Evolutionary conservation across 2,888 invertebrate genomes (phyloP).

Genomic region (Melikaiella ostensackeni): DNA sequence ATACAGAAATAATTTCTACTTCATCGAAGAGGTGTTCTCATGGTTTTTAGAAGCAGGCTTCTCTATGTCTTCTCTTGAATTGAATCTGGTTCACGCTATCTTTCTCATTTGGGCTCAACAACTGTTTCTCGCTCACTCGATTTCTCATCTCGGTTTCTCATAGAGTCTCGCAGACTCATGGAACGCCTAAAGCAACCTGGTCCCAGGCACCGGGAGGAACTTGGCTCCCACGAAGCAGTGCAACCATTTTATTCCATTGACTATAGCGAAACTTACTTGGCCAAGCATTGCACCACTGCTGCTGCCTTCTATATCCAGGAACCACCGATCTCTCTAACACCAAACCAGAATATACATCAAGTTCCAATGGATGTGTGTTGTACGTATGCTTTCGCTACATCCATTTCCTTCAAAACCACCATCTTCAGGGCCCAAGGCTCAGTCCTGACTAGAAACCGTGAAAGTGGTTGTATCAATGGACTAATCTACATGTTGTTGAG

Average conservation of each 20-base stretch:
- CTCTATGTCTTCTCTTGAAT: slow-evolving; percentile 44
- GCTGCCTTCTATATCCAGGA: slow-evolving; percentile 34
- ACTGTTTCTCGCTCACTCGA: slow-evolving; percentile 51
- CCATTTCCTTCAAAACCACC: slow-evolving; percentile 15
- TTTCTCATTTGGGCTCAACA: slow-evolving; percentile 1
- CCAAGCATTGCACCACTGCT: slow-evolving; percentile 30
- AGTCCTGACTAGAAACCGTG: slow-evolving; percentile 19
- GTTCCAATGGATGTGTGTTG: slow-evolving; percentile 45
- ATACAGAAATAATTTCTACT: slow-evolving; percentile 58
- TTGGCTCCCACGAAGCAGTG: slow-evolving; percentile 62
- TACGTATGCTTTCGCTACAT: slow-evolving; percentile 32
- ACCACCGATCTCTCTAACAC: slow-evolving; percentile 33
- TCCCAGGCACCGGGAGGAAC: slow-evolving; percentile 62
- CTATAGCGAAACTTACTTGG: slow-evolving; percentile 69
- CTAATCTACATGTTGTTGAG: slow-evolving; percentile 29
- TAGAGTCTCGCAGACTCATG: slow-evolving; percentile 55
- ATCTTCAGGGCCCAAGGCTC: slow-evolving; percentile 28
- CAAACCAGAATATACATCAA: slow-evolving; percentile 43
- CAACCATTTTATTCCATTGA: slow-evolving; percentile 71
- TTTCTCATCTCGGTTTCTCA: slow-evolving; percentile 60
- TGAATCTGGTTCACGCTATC: slow-evolving; percentile 40
- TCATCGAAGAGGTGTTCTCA: slow-evolving; percentile 54
- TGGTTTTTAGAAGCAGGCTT: slow-evolving; percentile 45
- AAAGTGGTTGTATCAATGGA: slow-evolving; percentile 14
- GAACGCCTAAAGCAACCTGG: slow-evolving; percentile 65